Evolutionary conservation across 1,140 invertebrate genomes (phyloP), one percentile per base, ranked within the genome.

Genomic region (Scylla paramamosain): DNA sequence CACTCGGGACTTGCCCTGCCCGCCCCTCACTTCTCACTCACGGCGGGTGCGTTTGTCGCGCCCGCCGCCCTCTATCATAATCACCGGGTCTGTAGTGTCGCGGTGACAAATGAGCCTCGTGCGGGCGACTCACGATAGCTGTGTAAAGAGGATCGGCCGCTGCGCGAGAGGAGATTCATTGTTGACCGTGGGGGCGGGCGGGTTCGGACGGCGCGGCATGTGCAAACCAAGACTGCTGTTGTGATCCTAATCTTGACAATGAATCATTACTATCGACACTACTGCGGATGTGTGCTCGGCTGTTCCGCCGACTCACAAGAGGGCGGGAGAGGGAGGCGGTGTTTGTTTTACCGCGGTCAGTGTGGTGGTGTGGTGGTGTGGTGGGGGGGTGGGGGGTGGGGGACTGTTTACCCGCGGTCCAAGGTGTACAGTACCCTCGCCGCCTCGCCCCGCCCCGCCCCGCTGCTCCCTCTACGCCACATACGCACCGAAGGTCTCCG

Each of bases 191-290:
- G 29, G 12, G 29, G 29, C 52, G 87, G 93, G 86, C 48, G 86
- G 87, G 16, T 89, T 94, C 88, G 93, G 93, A 90, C 52, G 28
- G 88, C 29, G 59, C n/a, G 93, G 93, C 82, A 90, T 94, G 93
- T 90, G 93, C 88, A 91, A 94, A 94, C 93, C 87, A 45, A 89
- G 86, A 90, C 77, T 52, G 93, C 86, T 77, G 87, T 67, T 94
- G 93, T 89, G 93, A 95, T 95, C 90, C 25, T 92, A 91, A 92
- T 95, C 89, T 95, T 91, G 94, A 95, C 94, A 95, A 95, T 95
- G 94, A 95, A 95, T 95, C 94, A 95, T 95, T 95, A 95, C 90
- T 95, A 95, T 95, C 94, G 94, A 95, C 94, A 92, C 94, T 87
- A 92, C 89, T 87, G 77, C 67, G 89, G 94, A 92, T 92, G 94